Base-by-base conservation (phyloP, 1,140 invertebrate species). In the Parasteatoda tepidariorum region DNA sequence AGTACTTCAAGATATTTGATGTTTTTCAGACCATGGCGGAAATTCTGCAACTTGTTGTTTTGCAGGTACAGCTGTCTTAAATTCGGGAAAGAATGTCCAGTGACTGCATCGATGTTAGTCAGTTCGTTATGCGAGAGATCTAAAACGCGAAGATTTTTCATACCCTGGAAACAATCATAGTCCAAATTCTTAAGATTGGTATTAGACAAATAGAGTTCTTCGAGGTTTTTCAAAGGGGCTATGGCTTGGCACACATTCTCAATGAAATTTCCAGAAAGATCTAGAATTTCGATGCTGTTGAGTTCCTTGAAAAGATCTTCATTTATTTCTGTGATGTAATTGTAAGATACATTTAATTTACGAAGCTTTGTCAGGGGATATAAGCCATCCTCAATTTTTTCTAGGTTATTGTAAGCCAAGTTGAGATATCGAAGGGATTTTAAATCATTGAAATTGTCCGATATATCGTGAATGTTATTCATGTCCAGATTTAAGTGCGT, bases 91-190 rank as follows among this genome's bases (percentile, higher is more conserved):
- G 26, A 38, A 57, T 74, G 81, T 15, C 57, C 30, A 11, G 68
- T 74, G n/a, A 83, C n/a, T 0, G 55, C 73, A 61, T 78, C 71
- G 9, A 78, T 70, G 31, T n/a, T 86, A 74, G 90, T 91, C 55
- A 97, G 90, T 74, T 92, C 90, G 90, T 97, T 97, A 82, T 93
- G 90, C 34, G 92, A 94, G 59, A 95, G 89, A 91, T 97, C 93
- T 78, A 97, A 89, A 54, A 92, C 85, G 84, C 90, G 90, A 18
- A 97, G 89, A 38, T 68, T 57, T n/a, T 22, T 67, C 67, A 75
- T 70, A 9, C 31, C 73, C 24, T 73, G 31, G 26, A 76, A 64
- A 34, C 70, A 70, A 4, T 64, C 66, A 18, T 57, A 31, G 30
- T 68, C 57, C 15, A 84, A 31, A 26, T 3, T n/a, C 5, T 61